Percentiles rank a stretch among this genome's conserved stretches.
Conservation (phyloP, 64 coral and sea anemone genomes). For the Astreopora myriophthalma region DNA sequence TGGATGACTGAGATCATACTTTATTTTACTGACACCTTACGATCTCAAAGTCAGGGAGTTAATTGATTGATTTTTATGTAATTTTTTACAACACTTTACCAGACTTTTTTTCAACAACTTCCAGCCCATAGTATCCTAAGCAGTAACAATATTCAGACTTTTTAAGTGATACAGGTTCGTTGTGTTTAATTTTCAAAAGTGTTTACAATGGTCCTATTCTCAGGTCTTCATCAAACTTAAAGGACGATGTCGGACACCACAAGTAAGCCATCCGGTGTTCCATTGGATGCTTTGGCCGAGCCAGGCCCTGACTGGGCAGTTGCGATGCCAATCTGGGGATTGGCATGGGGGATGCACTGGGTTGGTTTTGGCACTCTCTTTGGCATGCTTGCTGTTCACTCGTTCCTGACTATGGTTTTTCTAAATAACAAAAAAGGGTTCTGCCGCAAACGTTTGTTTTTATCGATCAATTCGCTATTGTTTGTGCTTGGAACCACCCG, state of each 20-base stretch:
- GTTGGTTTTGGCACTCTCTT: conserved; percentile 53
- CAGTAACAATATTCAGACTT: too few species aligned
- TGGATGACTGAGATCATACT: too few species aligned
- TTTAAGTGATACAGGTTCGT: too few species aligned
- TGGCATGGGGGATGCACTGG: conserved; percentile 67
- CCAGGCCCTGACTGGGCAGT: conserved; percentile 65
- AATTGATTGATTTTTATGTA: too few species aligned
- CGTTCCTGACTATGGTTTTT: background rate
- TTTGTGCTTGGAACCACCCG: conserved; percentile 43
- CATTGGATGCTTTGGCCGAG: conserved; percentile 22
- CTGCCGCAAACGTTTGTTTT: conserved; percentile 48
- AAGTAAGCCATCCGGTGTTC: background rate
- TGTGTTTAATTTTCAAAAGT: too few species aligned
- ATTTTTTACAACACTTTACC: too few species aligned
- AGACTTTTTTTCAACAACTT: too few species aligned
- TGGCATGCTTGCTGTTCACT: conserved; percentile 33
- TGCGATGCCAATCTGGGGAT: conserved; percentile 56
- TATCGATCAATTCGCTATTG: conserved; percentile 30
- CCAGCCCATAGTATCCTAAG: too few species aligned
- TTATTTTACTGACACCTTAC: too few species aligned
- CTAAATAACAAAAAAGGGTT: conserved; percentile 19
- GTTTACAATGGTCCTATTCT: too few species aligned
- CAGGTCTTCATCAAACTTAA: too few species aligned
- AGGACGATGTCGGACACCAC: background rate
- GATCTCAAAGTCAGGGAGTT: too few species aligned